These are phyloP conservation scores for Zonitis immaculata DNA, from an alignment of 2,888 invertebrate species.

Conservation along the genomic window DNA sequence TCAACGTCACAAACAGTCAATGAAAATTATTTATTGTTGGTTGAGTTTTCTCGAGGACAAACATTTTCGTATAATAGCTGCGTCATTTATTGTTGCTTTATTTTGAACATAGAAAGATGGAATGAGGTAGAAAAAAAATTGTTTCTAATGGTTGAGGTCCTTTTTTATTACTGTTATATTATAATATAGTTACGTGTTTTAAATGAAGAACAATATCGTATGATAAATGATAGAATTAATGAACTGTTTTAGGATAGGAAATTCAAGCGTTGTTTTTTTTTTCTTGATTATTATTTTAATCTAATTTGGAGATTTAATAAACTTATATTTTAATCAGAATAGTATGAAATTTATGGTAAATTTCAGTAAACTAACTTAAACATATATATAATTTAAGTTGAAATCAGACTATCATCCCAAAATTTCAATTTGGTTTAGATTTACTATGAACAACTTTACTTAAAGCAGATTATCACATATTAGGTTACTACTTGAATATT, in stretches of 20 bases:
- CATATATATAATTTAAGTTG: constrained; percentile 27
- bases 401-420: constrained; percentile 30
- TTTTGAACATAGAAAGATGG: not conserved
- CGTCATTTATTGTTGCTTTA: constrained; percentile 2
- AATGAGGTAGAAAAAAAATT: not conserved
- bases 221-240: constrained; percentile 22
- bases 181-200: constrained; percentile 12
- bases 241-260: constrained; percentile 13
- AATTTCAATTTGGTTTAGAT: constrained; percentile 32
- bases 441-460: constrained; percentile 27
- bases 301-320: constrained; percentile 7
- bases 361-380: constrained; percentile 21
- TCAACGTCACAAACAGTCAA: not conserved
- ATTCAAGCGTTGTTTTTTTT: not conserved
- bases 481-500: constrained; percentile 21
- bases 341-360: constrained; percentile 23
- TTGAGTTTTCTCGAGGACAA: not conserved
- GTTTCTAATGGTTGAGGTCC: not conserved
- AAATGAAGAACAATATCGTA: constrained; percentile 18
- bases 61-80: constrained; percentile 1
- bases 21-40: constrained; percentile 5
- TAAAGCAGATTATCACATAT: constrained; percentile 31
- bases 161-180: not conserved
- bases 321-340: constrained; percentile 16
- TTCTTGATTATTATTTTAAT: constrained; percentile 12